Conservation (phyloP, 2,888 invertebrate genomes). For the Machimus rusticus region DNA sequence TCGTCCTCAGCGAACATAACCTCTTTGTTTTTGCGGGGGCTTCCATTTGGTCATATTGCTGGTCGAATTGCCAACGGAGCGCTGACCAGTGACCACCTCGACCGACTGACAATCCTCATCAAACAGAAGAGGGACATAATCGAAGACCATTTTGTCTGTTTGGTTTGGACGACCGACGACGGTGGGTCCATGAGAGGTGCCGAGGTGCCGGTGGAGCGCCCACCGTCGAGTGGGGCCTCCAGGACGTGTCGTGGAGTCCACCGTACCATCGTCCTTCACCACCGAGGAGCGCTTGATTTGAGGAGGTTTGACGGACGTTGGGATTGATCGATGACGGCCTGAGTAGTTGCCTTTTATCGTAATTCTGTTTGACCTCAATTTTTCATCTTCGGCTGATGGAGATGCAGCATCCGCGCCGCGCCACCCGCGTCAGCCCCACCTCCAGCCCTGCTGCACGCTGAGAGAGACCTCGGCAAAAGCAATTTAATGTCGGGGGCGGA, state of each 20-base stretch:
- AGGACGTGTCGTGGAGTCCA: neutral
- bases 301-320: constrained; percentile 8
- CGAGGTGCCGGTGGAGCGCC: neutral
- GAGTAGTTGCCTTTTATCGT: constrained; percentile 36
- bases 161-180: neutral
- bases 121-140: constrained; percentile 41
- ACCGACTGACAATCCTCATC: constrained; percentile 44
- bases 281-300: neutral
- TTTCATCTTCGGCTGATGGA: constrained; percentile 35
- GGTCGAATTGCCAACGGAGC: constrained; percentile 11
- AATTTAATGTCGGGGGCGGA: neutral
- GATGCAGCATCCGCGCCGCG: neutral
- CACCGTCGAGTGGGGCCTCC: neutral
- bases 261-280: neutral
- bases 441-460: neutral
- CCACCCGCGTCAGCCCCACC: neutral
- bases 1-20: constrained; percentile 25
- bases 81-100: constrained; percentile 6
- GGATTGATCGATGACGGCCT: constrained; percentile 33
- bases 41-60: constrained; percentile 37
- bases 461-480: neutral
- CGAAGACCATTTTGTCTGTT: constrained; percentile 37
- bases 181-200: neutral
- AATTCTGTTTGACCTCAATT: constrained; percentile 40
- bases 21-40: constrained; percentile 38